These are phyloP conservation scores for Hypomecis atomaria DNA, from an alignment of 2,888 invertebrate species.

Conservation along the genomic window DNA sequence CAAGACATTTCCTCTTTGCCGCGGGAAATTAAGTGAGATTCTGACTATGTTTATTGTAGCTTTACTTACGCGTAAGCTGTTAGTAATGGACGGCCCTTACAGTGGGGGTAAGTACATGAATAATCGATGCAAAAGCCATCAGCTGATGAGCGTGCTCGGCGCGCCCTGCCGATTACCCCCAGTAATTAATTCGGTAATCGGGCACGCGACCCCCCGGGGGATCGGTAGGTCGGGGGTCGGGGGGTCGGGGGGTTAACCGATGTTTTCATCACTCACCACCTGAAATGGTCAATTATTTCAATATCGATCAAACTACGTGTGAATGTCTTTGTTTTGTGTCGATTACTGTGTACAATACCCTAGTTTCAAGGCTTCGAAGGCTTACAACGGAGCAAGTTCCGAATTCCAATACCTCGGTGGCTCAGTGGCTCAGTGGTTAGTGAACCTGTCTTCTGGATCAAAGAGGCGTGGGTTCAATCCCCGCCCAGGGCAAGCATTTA, in stretches of 20 bases:
- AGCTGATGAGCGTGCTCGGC: constrained; percentile 30
- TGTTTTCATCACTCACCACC: constrained; percentile 24
- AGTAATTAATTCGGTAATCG: constrained; percentile 35
- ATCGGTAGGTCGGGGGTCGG: background rate
- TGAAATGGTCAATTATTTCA: constrained; percentile 12
- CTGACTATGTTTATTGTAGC: too few species aligned
- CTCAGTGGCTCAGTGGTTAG: too few species aligned
- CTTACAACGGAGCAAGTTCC: too few species aligned
- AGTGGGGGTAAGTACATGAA: constrained; percentile 11
- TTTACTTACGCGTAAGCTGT: too few species aligned
- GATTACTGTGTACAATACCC: background rate
- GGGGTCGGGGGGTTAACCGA: background rate
- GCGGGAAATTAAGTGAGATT: too few species aligned
- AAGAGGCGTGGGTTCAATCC: too few species aligned
- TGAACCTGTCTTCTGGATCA: too few species aligned
- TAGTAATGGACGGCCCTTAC: too few species aligned
- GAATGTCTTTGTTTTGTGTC: constrained; percentile 1
- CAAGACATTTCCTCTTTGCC: too few species aligned
- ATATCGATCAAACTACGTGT: constrained; percentile 2
- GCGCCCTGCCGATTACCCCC: constrained; percentile 30
- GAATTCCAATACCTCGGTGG: too few species aligned
- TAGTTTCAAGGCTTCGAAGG: too few species aligned
- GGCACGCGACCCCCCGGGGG: constrained; percentile 15
- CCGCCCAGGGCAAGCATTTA: too few species aligned
- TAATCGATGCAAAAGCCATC: constrained; percentile 37